Conservation (phyloP, 2,888 invertebrate genomes). For the Oegoconia quadripuncta region DNA sequence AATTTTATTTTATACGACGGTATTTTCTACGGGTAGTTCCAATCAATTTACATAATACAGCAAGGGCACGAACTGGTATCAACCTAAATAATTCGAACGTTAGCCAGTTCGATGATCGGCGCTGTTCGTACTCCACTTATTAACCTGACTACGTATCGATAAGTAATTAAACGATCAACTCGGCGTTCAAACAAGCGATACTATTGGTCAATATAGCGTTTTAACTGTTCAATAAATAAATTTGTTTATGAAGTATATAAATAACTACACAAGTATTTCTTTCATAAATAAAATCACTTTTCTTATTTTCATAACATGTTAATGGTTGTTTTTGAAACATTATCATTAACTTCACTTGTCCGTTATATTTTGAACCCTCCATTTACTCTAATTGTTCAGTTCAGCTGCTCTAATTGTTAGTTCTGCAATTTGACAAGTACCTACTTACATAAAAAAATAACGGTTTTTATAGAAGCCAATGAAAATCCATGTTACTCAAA, state of each 20-base stretch:
- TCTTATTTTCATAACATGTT: too few species aligned
- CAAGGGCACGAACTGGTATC: neutral
- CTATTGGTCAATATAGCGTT: conserved; percentile 21
- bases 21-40: neutral
- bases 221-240: neutral
- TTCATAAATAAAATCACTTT: too few species aligned
- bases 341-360: too few species aligned
- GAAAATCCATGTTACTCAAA: too few species aligned
- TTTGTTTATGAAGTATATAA: conserved; percentile 16
- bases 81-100: conserved; percentile 13
- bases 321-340: too few species aligned
- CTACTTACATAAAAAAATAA: too few species aligned
- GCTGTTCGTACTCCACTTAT: conserved; percentile 30
- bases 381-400: too few species aligned
- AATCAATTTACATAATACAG: neutral
- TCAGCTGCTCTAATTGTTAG: too few species aligned
- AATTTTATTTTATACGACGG: neutral
- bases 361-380: too few species aligned
- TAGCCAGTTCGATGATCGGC: conserved; percentile 24
- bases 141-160: conserved; percentile 32
- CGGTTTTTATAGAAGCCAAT: too few species aligned
- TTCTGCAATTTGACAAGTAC: too few species aligned
- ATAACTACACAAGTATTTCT: too few species aligned
- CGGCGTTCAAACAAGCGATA: conserved; percentile 33
- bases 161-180: conserved; percentile 49